phyloP scores from a whole-genome alignment of 2,888 invertebrate genomes.

The Automeris io region DNA sequence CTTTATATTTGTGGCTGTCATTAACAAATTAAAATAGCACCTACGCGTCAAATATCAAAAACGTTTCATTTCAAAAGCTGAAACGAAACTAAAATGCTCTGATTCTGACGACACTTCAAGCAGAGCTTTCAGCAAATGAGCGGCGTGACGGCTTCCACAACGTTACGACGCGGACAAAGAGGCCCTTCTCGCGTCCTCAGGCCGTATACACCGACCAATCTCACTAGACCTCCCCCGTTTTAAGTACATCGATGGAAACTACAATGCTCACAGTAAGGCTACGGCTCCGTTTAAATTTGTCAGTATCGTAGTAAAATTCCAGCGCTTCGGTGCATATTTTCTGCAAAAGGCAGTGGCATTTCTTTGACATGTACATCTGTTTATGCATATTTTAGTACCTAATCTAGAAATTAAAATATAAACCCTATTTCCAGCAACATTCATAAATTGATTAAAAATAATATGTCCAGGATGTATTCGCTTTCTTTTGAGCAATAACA shows the following conservation, averaged over 20 bases:
- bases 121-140: conserved; percentile 65
- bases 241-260: conserved; percentile 22
- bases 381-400: conserved; percentile 1
- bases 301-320: conserved; percentile 23
- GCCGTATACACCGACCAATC: conserved; percentile 20
- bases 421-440: too few species aligned
- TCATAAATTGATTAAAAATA: too few species aligned
- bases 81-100: conserved; percentile 42
- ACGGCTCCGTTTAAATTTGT: conserved; percentile 34
- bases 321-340: conserved; percentile 38
- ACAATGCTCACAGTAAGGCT: conserved; percentile 23
- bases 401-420: too few species aligned
- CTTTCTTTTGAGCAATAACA: too few species aligned
- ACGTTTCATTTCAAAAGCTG: conserved; percentile 33
- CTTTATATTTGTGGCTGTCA: too few species aligned
- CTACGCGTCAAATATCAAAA: conserved; percentile 18
- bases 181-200: conserved; percentile 39
- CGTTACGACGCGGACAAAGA: conserved; percentile 44
- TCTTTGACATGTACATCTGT: conserved; percentile 3
- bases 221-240: conserved; percentile 21
- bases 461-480: too few species aligned
- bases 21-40: too few species aligned
- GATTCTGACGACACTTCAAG: conserved; percentile 51
- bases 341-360: conserved; percentile 21
- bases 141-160: conserved; percentile 47